These are phyloP conservation scores for Plebejus anna DNA, from an alignment of 2,888 invertebrate species.

Conservation along the genomic window DNA sequence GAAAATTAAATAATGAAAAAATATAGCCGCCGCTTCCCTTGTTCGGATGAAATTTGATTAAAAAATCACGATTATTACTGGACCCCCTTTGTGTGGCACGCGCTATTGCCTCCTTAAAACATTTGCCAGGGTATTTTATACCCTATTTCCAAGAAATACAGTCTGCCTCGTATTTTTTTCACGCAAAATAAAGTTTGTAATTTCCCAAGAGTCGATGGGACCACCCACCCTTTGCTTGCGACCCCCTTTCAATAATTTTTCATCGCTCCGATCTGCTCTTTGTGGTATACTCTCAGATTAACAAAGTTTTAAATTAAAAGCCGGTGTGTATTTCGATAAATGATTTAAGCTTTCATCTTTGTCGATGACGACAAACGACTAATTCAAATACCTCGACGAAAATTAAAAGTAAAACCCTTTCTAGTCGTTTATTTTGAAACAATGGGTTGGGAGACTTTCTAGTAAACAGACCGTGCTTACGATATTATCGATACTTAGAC, in stretches of 20 bases:
- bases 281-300: constrained; percentile 76
- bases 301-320: constrained; percentile 79
- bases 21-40: constrained; percentile 77
- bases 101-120: constrained; percentile 41
- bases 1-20: constrained; percentile 80
- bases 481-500: not conserved
- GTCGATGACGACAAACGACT: constrained; percentile 13
- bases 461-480: not conserved
- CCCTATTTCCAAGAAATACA: constrained; percentile 40
- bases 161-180: constrained; percentile 26
- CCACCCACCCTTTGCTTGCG: constrained; percentile 52
- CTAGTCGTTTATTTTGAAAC: not conserved
- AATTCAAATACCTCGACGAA: constrained; percentile 17
- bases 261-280: constrained; percentile 77
- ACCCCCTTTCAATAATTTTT: constrained; percentile 80
- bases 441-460: not conserved
- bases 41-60: constrained; percentile 81
- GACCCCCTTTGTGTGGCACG: constrained; percentile 61
- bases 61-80: constrained; percentile 81
- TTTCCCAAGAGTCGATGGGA: constrained; percentile 67
- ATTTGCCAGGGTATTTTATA: constrained; percentile 35
- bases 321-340: constrained; percentile 47
- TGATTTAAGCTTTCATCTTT: constrained; percentile 32
- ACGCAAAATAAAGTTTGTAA: constrained; percentile 51
- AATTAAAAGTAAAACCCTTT: constrained; percentile 11